A percentile compares a stretch with the other conserved stretches of the same genome.
Conservation (phyloP, 2,888 invertebrate genomes). For the Nephrotoma guestfalica region DNA sequence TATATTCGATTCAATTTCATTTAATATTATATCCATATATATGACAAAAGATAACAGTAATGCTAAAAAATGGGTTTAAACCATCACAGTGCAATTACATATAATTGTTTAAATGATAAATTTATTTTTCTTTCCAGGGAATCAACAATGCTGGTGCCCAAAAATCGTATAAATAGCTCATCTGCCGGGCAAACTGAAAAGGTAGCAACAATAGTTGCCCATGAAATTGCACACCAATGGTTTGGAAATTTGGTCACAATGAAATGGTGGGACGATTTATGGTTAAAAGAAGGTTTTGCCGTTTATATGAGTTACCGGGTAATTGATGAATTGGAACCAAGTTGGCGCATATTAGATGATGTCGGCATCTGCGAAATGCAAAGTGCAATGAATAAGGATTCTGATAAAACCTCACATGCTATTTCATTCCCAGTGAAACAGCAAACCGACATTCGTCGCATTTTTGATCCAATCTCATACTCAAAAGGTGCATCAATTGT, state of each 20-base stretch:
- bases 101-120: background rate
- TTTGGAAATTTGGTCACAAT: conserved; percentile 64
- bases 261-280: conserved; percentile 59
- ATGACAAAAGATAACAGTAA: background rate
- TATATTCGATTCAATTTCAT: too few relatives aligned
- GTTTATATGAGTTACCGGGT: conserved; percentile 36
- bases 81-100: too few relatives aligned
- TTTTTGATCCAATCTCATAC: conserved; percentile 60
- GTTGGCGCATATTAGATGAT: conserved; percentile 42
- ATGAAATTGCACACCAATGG: conserved; percentile 74
- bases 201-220: conserved; percentile 51
- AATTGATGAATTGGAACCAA: conserved; percentile 35
- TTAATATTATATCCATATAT: background rate
- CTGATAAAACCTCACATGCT: conserved; percentile 46
- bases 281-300: conserved; percentile 46
- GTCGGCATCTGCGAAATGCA: conserved; percentile 39
- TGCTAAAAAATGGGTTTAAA: too few relatives aligned
- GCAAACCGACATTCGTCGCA: conserved; percentile 45
- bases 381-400: conserved; percentile 43
- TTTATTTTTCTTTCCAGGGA: conserved; percentile 33
- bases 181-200: conserved; percentile 44
- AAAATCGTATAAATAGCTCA: conserved; percentile 24
- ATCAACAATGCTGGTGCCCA: conserved; percentile 38
- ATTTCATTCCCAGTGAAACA: conserved; percentile 46
- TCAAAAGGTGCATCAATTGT: conserved; percentile 56